Conservation (phyloP, 2,888 invertebrate genomes). For the Clistopyga incitator region DNA sequence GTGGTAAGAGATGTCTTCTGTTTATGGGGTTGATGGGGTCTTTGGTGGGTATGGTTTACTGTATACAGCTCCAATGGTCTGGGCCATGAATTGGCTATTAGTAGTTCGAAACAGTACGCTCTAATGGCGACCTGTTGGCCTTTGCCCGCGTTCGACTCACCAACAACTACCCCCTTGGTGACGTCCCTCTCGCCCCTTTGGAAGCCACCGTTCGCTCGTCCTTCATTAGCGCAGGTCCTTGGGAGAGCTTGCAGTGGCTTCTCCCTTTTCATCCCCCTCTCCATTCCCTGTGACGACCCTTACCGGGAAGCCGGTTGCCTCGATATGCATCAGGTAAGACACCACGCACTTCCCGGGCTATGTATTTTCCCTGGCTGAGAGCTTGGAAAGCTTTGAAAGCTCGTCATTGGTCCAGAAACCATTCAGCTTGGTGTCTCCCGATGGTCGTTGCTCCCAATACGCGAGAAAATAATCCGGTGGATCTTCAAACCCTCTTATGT, state of each 20-base stretch:
- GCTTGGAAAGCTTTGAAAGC: background rate
- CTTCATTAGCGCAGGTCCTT: slow-evolving; percentile 79
- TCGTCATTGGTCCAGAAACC: slow-evolving; percentile 38
- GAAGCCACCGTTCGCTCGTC: slow-evolving; percentile 71
- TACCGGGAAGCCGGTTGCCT: slow-evolving; percentile 1
- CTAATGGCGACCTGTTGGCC: slow-evolving; percentile 84
- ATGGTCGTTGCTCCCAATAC: slow-evolving; percentile 43
- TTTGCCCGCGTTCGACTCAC: slow-evolving; percentile 78
- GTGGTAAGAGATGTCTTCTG: slow-evolving; percentile 4
- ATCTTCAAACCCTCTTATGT: slow-evolving; percentile 19
- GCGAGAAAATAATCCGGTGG: slow-evolving; percentile 51
- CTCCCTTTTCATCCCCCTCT: slow-evolving; percentile 18
- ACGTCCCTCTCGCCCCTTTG: slow-evolving; percentile 73
- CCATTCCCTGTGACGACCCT: slow-evolving; percentile 17
- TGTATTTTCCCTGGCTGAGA: background rate
- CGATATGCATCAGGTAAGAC: slow-evolving; percentile 44
- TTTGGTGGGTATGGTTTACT: slow-evolving; percentile 40
- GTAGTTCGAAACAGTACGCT: slow-evolving; percentile 84
- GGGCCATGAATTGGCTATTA: slow-evolving; percentile 85
- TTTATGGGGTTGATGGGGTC: slow-evolving; percentile 40
- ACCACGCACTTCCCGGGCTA: slow-evolving; percentile 14
- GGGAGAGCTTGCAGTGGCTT: slow-evolving; percentile 57
- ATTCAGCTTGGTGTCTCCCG: slow-evolving; percentile 34
- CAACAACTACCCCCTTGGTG: slow-evolving; percentile 62
- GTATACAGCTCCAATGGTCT: slow-evolving; percentile 46